A percentile compares a stretch with the other conserved stretches of the same genome.
Evolutionary conservation across 2,888 invertebrate genomes (phyloP).

Genomic region (Rhamnusium bicolor): DNA sequence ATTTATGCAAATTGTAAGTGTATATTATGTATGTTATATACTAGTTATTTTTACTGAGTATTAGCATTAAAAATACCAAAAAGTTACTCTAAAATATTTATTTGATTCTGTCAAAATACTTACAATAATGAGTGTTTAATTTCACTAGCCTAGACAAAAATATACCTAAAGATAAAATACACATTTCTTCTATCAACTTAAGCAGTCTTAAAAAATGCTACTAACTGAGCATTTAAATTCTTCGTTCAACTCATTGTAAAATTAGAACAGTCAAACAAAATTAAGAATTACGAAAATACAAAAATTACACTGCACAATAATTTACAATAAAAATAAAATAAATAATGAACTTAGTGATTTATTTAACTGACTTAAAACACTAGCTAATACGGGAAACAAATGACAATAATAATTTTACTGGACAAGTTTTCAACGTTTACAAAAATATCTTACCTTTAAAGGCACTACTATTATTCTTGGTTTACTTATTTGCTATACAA

Average conservation of each 20-base stretch:
- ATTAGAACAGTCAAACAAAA: not conserved
- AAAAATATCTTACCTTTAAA: not conserved
- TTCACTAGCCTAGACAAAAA: constrained; percentile 32
- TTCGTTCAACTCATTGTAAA: not conserved
- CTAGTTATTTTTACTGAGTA: not conserved
- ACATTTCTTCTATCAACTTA: constrained; percentile 33
- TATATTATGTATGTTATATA: too few relatives aligned
- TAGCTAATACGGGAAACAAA: not conserved
- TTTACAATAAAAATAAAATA: constrained; percentile 22
- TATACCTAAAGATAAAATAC: constrained; percentile 27
- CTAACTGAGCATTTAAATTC: constrained; percentile 32
- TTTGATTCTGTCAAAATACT: constrained; percentile 31
- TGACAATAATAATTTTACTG: not conserved
- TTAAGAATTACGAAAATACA: constrained; percentile 9
- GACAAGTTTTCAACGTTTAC: not conserved
- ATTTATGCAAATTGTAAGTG: too few relatives aligned
- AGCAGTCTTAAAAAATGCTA: constrained; percentile 44
- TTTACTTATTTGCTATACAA: not conserved
- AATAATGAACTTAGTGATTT: constrained; percentile 20
- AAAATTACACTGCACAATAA: not conserved
- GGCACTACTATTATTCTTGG: not conserved
- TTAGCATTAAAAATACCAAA: constrained; percentile 8
- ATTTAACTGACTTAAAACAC: not conserved
- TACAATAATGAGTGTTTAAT: constrained; percentile 36
- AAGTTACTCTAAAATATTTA: constrained; percentile 33